Percentiles rank a stretch among this genome's conserved stretches.
Conservation (phyloP, 2,888 invertebrate genomes). For the Xanthorhoe designata region DNA sequence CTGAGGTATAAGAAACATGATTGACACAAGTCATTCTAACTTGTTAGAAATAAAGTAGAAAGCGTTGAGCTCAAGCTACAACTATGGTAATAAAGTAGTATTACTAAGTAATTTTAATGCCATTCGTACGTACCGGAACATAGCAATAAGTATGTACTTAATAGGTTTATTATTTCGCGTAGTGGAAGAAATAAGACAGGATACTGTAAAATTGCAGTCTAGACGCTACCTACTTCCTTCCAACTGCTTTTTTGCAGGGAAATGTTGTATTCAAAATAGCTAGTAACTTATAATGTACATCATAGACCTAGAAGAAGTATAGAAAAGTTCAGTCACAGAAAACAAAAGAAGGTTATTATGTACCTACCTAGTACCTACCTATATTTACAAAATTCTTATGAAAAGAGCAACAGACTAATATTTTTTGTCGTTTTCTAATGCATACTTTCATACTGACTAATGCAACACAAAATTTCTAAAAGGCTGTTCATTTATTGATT, state of each 20-base stretch:
- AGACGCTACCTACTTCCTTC: background rate
- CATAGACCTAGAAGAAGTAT: too few species aligned
- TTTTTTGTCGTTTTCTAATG: too few species aligned
- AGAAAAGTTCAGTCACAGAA: too few species aligned
- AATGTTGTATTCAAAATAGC: background rate
- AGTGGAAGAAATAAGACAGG: conserved; percentile 1
- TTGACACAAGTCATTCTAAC: background rate
- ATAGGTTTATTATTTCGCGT: conserved; percentile 4
- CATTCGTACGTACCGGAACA: conserved; percentile 9
- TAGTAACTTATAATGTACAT: background rate
- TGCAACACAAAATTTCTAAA: too few species aligned
- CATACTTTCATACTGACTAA: too few species aligned
- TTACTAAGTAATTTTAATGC: conserved; percentile 4
- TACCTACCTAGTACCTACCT: too few species aligned
- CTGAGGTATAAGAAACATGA: background rate
- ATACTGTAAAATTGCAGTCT: background rate
- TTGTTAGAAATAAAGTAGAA: background rate
- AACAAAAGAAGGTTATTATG: too few species aligned
- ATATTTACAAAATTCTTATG: too few species aligned
- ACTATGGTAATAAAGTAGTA: background rate
- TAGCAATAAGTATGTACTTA: conserved; percentile 6
- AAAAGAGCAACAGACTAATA: too few species aligned
- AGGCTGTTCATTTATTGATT: too few species aligned
- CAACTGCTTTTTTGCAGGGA: background rate
- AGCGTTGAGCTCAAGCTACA: background rate